Evolutionary conservation across 2,888 invertebrate species (phyloP).

Genomic region (Nemoura dubitans): DNA sequence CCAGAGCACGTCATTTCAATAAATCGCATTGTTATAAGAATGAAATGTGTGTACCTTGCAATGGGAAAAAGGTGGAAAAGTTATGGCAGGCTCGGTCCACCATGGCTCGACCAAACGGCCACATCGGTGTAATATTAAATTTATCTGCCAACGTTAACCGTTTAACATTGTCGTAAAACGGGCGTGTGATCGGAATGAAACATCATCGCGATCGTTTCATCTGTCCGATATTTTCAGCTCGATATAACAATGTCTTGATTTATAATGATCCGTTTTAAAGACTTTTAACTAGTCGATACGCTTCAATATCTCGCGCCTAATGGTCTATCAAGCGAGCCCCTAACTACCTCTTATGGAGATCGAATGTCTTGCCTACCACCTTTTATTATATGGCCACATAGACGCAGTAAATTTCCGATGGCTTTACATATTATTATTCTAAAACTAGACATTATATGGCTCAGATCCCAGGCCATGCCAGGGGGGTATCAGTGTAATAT

Average conservation of each 20-base stretch:
- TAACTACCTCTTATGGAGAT: constrained; percentile 19
- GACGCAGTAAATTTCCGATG: constrained; percentile 23
- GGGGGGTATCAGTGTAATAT: not conserved
- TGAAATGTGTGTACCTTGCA: not conserved
- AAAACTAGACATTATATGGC: constrained; percentile 28
- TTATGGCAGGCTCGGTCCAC: not conserved
- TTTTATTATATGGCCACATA: constrained; percentile 22
- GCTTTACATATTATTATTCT: constrained; percentile 27
- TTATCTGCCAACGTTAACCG: constrained; percentile 34
- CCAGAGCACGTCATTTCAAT: not conserved
- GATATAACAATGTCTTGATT: constrained; percentile 36
- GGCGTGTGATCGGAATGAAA: constrained; percentile 32
- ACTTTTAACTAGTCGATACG: constrained; percentile 20
- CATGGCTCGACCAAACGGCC: not conserved
- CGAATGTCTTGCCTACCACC: constrained; percentile 23
- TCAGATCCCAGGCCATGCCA: not conserved
- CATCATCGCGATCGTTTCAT: constrained; percentile 24
- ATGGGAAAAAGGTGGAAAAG: not conserved
- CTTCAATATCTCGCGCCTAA: constrained; percentile 10
- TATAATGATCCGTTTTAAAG: constrained; percentile 33
- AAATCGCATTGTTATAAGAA: not conserved
- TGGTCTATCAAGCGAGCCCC: constrained; percentile 1
- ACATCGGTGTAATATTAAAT: constrained; percentile 30
- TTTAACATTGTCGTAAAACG: constrained; percentile 34
- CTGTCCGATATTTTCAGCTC: not conserved